A percentile compares a stretch with the other conserved stretches of the same genome.
phyloP scores from a whole-genome alignment of 2,888 invertebrate genomes.

The Netelia inedita region DNA sequence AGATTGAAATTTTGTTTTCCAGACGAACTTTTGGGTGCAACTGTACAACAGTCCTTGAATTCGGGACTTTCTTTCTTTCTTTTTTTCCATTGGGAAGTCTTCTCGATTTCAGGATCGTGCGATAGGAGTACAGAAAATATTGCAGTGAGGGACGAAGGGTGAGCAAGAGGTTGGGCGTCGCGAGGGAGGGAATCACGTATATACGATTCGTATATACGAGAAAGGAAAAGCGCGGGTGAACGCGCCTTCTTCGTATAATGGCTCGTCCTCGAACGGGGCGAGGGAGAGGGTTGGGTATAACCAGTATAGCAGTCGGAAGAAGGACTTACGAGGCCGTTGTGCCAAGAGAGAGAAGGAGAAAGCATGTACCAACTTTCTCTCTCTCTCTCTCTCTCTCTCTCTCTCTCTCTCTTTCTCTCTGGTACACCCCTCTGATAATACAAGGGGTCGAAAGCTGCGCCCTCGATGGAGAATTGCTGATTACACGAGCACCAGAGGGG shows the following conservation, averaged over 20 bases:
- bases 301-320: slow-evolving; percentile 19
- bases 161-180: not conserved
- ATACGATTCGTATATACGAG: slow-evolving; percentile 23
- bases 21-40: no score
- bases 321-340: slow-evolving; percentile 48
- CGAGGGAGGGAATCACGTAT: slow-evolving; percentile 9
- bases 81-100: not conserved
- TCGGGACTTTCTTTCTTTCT: not conserved
- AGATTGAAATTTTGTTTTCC: not conserved
- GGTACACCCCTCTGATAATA: slow-evolving; percentile 35
- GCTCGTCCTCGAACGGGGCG: slow-evolving; percentile 24
- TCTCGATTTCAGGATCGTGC: slow-evolving; percentile 21
- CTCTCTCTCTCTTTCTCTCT: not conserved
- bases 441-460: slow-evolving; percentile 64
- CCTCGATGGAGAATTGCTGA: slow-evolving; percentile 71
- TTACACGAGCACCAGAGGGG: slow-evolving; percentile 65
- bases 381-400: slow-evolving; percentile 3
- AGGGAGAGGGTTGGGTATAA: slow-evolving; percentile 2
- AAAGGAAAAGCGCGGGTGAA: slow-evolving; percentile 36
- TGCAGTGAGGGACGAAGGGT: not conserved
- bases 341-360: slow-evolving; percentile 4
- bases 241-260: slow-evolving; percentile 56
- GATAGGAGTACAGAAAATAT: not conserved
- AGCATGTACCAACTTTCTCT: slow-evolving; percentile 19
- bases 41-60: not conserved